Evolutionary conservation across 2,888 invertebrate species (phyloP).

Genomic region (Cryptocephalus moraei): DNA sequence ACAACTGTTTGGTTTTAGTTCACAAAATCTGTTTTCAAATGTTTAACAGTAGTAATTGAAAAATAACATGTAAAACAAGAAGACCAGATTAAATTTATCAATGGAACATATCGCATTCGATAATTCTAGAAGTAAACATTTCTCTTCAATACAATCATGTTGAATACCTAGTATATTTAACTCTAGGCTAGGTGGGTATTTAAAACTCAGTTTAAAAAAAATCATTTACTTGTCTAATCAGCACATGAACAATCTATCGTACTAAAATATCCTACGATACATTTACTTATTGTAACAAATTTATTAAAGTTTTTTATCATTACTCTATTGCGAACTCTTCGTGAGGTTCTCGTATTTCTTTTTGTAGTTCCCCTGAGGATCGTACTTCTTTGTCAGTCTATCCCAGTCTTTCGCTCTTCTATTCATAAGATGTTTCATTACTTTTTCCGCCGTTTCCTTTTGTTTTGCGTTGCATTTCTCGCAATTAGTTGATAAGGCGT

Average conservation of each 20-base stretch:
- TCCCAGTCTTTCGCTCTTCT: conserved; percentile 59
- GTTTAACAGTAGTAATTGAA: too few species aligned
- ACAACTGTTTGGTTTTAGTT: too few species aligned
- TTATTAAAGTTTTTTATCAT: background rate
- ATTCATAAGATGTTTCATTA: conserved; percentile 52
- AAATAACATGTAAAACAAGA: too few species aligned
- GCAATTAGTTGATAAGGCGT: conserved; percentile 58
- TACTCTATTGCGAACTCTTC: conserved; percentile 2
- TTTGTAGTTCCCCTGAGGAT: conserved; percentile 57
- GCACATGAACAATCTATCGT: background rate
- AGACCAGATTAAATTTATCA: too few species aligned
- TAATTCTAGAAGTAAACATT: too few species aligned
- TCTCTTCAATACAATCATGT: too few species aligned
- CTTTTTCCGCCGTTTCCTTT: conserved; percentile 55
- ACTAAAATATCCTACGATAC: background rate
- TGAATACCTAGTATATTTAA: too few species aligned
- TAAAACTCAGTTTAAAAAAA: too few species aligned
- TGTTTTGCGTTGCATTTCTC: conserved; percentile 57
- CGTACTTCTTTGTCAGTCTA: conserved; percentile 54
- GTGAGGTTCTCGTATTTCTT: conserved; percentile 38
- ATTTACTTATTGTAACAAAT: background rate
- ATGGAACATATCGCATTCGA: too few species aligned
- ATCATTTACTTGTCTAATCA: too few species aligned
- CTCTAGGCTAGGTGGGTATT: too few species aligned
- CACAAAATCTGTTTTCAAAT: too few species aligned